Base-by-base conservation (phyloP, 2,797 vertebrate genomes). In the Lepilemur septentrionalis region DNA sequence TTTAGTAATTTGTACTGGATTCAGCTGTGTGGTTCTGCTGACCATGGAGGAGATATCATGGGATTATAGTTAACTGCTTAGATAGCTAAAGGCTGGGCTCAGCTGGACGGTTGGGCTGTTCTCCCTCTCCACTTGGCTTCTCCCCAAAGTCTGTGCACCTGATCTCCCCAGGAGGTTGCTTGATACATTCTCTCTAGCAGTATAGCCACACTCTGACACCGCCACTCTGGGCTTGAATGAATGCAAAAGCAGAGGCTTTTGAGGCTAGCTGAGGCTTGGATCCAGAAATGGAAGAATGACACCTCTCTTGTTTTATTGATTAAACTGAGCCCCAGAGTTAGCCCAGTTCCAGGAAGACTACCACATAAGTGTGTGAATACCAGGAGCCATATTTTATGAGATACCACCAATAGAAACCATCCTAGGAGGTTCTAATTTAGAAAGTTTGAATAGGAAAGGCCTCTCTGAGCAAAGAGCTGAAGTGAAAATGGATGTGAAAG, bases 111-210 rank as follows among this genome's bases (percentile, higher is more conserved):
- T 28, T n/a, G 12, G 10, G 7, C 0, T 61, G 12, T n/a, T 59
- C 9, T 25, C 7, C 14, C 7, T 86, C 9, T 23, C 13, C 48
- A 3, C 7, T 70, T n/a, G 50, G 22, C 4, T 73, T 93, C n/a
- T 50, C 22, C 50, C 80, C 10, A 43, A 63, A 35, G 1, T 80
- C 8, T 81, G 5, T 32, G 32, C 4, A 32, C 18, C 3, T 69
- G 18, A 15, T 38, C 7, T 32, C 35, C 63, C 32, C 32, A 1
- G 0, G 4, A 22, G 7, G 4, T 23, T 46, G 10, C 8, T 84
- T 28, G 14, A 18, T 17, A 28, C 4, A 0, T 38, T 76, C 30
- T 6, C 6, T 18, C 32, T 38, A 20, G 32, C 28, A 28, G 17
- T 4, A 2, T n/a, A 55, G 28, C 32, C 20, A 41, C 52, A 20